Percentiles rank a stretch among this genome's conserved stretches.
These are phyloP conservation scores for Pseudolaguvia tuberculata DNA, from an alignment of 2,113 vertebrate genomes.

Conservation along the genomic window DNA sequence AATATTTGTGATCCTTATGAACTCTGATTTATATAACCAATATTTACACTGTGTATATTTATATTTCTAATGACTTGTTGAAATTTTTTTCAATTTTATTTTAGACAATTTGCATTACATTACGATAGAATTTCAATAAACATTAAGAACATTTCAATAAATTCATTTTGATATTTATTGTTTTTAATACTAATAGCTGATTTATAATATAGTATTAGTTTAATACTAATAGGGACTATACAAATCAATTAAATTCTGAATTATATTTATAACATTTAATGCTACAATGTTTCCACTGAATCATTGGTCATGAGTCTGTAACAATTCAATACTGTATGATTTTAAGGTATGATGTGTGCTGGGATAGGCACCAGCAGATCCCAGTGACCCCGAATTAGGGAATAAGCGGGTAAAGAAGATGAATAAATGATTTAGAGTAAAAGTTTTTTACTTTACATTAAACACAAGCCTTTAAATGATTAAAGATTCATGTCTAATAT, in stretches of 20 bases:
- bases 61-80: no score
- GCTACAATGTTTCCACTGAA: not conserved
- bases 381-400: no score
- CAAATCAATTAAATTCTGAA: not conserved
- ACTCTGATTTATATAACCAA: not conserved
- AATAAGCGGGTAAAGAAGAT: no score
- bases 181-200: not conserved
- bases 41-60: not conserved
- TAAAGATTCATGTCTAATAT: no score
- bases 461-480: no score
- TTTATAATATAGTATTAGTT: not conserved
- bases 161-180: not conserved
- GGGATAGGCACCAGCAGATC: no score
- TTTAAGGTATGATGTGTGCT: not conserved
- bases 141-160: not conserved
- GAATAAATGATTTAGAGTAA: no score
- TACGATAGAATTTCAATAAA: slow-evolving; percentile 12
- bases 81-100: not conserved
- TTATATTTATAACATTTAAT: not conserved
- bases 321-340: not conserved
- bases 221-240: no score
- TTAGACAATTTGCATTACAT: not conserved
- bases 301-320: not conserved
- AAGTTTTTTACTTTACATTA: no score
- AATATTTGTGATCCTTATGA: not conserved